Evolutionary conservation across 1,140 invertebrate species (phyloP).

Genomic region (Batillaria attramentaria): DNA sequence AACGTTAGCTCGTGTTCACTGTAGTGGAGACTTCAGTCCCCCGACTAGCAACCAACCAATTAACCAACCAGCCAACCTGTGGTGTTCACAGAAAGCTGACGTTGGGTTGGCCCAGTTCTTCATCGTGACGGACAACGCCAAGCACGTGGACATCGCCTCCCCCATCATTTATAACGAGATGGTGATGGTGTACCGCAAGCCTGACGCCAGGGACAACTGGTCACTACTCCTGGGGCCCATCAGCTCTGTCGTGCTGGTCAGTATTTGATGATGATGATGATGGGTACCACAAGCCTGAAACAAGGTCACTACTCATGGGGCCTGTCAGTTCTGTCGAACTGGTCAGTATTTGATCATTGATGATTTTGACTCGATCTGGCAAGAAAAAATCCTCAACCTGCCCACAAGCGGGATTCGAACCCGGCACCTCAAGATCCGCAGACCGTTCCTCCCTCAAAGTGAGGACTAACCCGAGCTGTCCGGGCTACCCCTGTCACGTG

Average conservation of each 20-base stretch:
- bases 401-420: no score
- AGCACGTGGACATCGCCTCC: background rate
- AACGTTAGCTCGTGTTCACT: no score
- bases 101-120: background rate
- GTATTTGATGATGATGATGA: background rate
- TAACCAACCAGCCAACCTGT: no score
- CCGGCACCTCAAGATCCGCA: background rate
- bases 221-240: background rate
- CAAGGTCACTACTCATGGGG: background rate
- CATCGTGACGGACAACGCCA: background rate
- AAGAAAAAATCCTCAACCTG: background rate
- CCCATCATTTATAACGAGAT: background rate
- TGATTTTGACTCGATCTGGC: background rate
- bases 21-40: no score
- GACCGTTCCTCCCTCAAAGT: background rate
- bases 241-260: background rate
- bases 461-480: background rate
- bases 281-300: background rate
- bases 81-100: background rate
- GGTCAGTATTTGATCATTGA: background rate
- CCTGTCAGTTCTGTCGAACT: background rate
- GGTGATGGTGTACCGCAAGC: background rate
- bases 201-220: background rate
- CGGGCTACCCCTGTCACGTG: background rate
- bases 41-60: no score